Evolutionary conservation across 2,113 vertebrate species (phyloP), one percentile per base, ranked within the genome.

Genomic region (Galbula dea): DNA sequence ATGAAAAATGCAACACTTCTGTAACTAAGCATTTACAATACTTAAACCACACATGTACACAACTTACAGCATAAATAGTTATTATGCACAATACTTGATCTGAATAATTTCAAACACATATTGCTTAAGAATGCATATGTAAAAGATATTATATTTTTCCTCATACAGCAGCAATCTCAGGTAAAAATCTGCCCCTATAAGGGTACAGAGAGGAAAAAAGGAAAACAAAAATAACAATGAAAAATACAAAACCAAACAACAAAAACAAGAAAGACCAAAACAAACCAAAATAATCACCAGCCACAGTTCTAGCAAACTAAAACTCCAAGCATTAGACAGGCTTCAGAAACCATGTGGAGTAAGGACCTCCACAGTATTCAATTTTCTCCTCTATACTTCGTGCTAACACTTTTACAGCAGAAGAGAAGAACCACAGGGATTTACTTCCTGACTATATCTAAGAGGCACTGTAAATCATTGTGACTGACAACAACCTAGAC

Each of bases 341-440:
- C 4, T 11, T 18, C 37, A 83, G 34, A 75, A 76, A 61, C 8
- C 11, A 71, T n/a, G 82, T n/a, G 20, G 67, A 83, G 17, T 24
- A 71, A 79, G 11, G 17, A 46, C 49, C 7, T 66, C 39, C 30
- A 20, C 0, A 0, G 22, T 10, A 49, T 0, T 0, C 6, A 32
- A 68, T 48, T n/a, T 76, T 89, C 39, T 69, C 62, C 52, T 59
- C 18, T 43, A 30, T 32, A n/a, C n/a, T n/a, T n/a, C n/a, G 8
- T 41, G 45, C 12, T 59, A 73, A 52, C 51, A 12, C n/a, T 61
- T 55, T 71, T 63, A 68, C 76, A 19, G 37, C 20, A 48, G 32
- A 88, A 45, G 6, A 77, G 13, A 5, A 36, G 30, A 82, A 72
- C 10, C 18, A 78, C 32, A 15, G 6, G 6, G 8, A 19, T 80